Percentiles rank a stretch among this genome's conserved stretches.
Conservation (phyloP, 2,888 invertebrate species). For the Campaea margaritaria region DNA sequence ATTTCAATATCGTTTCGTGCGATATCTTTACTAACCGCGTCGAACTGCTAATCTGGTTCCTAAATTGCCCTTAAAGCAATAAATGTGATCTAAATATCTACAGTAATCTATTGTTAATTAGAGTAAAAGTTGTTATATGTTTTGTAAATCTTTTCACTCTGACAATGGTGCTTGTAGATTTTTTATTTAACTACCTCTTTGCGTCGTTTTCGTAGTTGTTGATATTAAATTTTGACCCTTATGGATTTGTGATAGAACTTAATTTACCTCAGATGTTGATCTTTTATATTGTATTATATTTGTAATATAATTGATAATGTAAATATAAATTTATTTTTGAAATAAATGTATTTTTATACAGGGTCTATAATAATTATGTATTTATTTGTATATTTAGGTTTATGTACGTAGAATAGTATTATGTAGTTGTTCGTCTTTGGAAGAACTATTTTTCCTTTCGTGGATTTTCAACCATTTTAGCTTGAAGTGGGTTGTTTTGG, state of each 20-base stretch:
- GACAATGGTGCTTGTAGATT: constrained; percentile 32
- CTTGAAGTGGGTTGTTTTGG: too few species aligned
- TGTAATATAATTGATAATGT: constrained; percentile 25
- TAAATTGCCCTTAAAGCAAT: background rate
- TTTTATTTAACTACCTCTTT: constrained; percentile 41
- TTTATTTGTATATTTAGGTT: constrained; percentile 1
- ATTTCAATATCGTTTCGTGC: too few species aligned
- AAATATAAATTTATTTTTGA: constrained; percentile 12
- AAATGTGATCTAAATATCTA: constrained; percentile 7
- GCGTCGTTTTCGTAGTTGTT: background rate
- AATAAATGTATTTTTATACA: constrained; percentile 39
- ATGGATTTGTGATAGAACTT: constrained; percentile 27
- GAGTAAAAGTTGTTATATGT: constrained; percentile 53
- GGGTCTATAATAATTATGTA: constrained; percentile 3
- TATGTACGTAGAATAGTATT: background rate
- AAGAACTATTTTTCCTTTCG: too few species aligned
- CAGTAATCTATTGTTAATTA: constrained; percentile 23
- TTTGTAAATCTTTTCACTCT: constrained; percentile 53
- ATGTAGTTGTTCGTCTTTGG: background rate
- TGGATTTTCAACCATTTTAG: too few species aligned
- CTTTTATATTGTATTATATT: constrained; percentile 27
- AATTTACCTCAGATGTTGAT: constrained; percentile 20
- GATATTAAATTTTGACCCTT: constrained; percentile 19
- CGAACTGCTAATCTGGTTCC: too few species aligned
- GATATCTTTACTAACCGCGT: too few species aligned